These are phyloP conservation scores for Noctua janthina DNA, from an alignment of 2,888 invertebrate genomes.

Conservation along the genomic window DNA sequence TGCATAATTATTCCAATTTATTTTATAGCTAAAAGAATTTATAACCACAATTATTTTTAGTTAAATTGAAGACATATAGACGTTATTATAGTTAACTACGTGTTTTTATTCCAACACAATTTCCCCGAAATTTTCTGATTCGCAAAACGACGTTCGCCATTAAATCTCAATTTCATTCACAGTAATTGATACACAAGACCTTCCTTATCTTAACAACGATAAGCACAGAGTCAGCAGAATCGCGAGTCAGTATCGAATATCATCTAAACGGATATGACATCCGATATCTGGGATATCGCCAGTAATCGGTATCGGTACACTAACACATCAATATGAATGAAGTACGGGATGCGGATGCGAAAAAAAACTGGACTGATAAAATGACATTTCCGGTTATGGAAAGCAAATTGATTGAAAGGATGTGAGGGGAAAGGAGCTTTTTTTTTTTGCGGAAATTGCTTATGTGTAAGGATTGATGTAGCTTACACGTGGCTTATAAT, in stretches of 20 bases:
- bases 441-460: constrained; percentile 27
- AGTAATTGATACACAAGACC: constrained; percentile 43
- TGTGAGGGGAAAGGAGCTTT: constrained; percentile 34
- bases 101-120: constrained; percentile 16
- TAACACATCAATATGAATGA: constrained; percentile 58
- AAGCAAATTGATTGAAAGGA: constrained; percentile 57
- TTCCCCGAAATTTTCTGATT: constrained; percentile 29
- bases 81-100: background rate
- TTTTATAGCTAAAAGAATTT: background rate
- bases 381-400: constrained; percentile 72
- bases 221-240: constrained; percentile 48
- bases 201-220: constrained; percentile 28
- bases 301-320: constrained; percentile 50
- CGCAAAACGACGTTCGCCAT: background rate
- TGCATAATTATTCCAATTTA: constrained; percentile 11
- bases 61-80: background rate
- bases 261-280: constrained; percentile 77
- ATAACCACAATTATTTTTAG: background rate
- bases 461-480: background rate
- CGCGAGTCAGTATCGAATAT: constrained; percentile 66
- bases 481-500: constrained; percentile 2
- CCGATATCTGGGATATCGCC: constrained; percentile 70
- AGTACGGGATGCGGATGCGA: constrained; percentile 71
- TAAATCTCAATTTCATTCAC: constrained; percentile 48
- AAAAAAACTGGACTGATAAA: constrained; percentile 77